A percentile compares a stretch with the other conserved stretches of the same genome.
Evolutionary conservation across 2,113 vertebrate species (phyloP).

Genomic region (Cnemophilus loriae): DNA sequence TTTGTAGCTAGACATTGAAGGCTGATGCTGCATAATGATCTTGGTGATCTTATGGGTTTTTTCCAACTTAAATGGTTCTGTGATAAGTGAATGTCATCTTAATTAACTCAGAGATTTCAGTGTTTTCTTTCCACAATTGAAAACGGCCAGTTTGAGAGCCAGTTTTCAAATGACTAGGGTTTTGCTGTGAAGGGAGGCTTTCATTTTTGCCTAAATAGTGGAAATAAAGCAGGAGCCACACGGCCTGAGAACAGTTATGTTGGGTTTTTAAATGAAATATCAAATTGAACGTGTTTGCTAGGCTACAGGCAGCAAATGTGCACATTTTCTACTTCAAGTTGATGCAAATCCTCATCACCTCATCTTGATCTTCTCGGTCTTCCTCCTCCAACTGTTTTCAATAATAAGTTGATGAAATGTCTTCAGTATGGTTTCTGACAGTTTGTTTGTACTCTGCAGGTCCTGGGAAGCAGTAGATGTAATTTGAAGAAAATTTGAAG

Average conservation of each 20-base stretch:
- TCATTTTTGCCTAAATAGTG: neutral
- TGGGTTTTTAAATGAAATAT: neutral
- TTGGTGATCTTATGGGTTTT: neutral
- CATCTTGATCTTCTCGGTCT: neutral
- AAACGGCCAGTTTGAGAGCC: neutral
- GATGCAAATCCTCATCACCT: neutral
- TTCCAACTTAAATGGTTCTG: neutral
- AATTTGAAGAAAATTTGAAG: conserved; percentile 60
- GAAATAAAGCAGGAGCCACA: neutral
- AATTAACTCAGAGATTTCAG: neutral
- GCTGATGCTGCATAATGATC: neutral
- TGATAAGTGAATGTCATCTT: neutral
- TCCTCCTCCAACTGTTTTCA: conserved; percentile 20
- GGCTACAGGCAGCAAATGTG: neutral
- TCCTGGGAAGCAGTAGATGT: conserved; percentile 60
- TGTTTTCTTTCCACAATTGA: neutral
- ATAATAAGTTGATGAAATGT: conserved; percentile 44
- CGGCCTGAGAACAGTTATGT: neutral
- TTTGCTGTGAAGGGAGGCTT: neutral
- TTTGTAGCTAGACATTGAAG: neutral
- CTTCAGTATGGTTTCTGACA: conserved; percentile 51
- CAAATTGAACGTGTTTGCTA: neutral
- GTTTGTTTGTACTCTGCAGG: conserved; percentile 65
- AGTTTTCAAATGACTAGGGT: neutral
- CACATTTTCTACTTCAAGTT: neutral